phyloP scores from a whole-genome alignment of 2,888 invertebrate species.

The Brachylomia viminalis region DNA sequence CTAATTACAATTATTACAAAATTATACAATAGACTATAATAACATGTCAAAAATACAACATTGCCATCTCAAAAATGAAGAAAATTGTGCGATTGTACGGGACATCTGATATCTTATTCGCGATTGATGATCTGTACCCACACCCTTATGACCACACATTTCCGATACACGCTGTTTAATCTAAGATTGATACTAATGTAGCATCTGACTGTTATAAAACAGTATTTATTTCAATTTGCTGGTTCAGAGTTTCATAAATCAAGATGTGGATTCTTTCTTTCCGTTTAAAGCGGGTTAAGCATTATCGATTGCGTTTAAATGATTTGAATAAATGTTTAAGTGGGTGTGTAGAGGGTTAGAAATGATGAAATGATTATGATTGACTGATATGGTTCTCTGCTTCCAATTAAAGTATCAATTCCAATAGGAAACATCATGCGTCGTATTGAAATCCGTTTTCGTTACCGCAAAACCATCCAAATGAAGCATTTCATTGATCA shows the following conservation, averaged over 20 bases:
- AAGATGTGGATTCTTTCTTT: slow-evolving; percentile 31
- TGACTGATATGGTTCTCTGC: slow-evolving; percentile 28
- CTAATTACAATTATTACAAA: too few relatives aligned
- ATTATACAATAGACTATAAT: too few relatives aligned
- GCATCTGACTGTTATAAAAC: slow-evolving; percentile 31
- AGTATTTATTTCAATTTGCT: slow-evolving; percentile 58
- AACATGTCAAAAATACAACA: too few relatives aligned
- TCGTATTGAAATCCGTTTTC: neutral
- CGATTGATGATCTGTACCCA: neutral
- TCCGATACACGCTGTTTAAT: slow-evolving; percentile 24
- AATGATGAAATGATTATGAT: slow-evolving; percentile 50
- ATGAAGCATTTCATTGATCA: neutral
- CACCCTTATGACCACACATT: neutral
- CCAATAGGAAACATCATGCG: slow-evolving; percentile 7
- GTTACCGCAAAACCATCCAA: neutral
- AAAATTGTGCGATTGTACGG: too few relatives aligned
- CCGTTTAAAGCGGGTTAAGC: slow-evolving; percentile 18
- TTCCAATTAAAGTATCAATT: slow-evolving; percentile 14
- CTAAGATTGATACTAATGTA: slow-evolving; percentile 38
- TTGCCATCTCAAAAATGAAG: too few relatives aligned
- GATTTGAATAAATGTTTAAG: slow-evolving; percentile 38
- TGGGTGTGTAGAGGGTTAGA: slow-evolving; percentile 39
- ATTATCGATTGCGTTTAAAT: slow-evolving; percentile 41
- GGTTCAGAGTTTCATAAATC: slow-evolving; percentile 53
- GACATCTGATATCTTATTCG: neutral